These are phyloP conservation scores for Bambusicola thoracicus DNA, from an alignment of 2,113 vertebrate genomes.

Conservation along the genomic window DNA sequence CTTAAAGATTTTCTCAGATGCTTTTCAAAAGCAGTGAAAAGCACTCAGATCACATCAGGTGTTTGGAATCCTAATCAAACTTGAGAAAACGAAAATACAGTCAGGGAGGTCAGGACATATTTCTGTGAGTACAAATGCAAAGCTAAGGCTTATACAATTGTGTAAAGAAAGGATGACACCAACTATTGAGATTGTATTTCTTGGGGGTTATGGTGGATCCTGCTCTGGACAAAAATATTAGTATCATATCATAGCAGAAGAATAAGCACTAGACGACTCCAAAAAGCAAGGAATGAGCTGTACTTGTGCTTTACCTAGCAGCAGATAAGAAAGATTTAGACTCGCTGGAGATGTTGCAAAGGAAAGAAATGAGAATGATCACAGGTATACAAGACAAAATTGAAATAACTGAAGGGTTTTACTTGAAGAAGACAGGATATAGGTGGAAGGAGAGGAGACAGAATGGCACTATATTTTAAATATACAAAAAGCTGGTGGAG, in stretches of 20 bases:
- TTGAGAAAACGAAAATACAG: background rate
- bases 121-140: background rate
- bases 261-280: background rate
- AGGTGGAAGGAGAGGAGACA: accelerated
- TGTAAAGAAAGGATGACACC: background rate
- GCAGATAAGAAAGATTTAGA: background rate
- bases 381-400: background rate
- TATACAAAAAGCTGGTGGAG: background rate
- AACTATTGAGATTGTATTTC: background rate
- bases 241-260: background rate
- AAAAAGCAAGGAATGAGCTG: background rate
- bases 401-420: background rate
- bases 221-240: background rate
- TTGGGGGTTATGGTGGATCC: background rate
- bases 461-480: background rate
- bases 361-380: background rate
- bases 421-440: background rate
- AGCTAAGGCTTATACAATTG: background rate
- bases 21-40: background rate
- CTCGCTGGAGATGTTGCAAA: background rate
- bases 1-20: background rate
- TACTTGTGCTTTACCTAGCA: background rate
- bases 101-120: background rate
- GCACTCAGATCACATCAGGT: background rate
- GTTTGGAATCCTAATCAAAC: background rate